Base-by-base conservation (phyloP, 2,797 vertebrate genomes). In the Microcaecilia unicolor region DNA sequence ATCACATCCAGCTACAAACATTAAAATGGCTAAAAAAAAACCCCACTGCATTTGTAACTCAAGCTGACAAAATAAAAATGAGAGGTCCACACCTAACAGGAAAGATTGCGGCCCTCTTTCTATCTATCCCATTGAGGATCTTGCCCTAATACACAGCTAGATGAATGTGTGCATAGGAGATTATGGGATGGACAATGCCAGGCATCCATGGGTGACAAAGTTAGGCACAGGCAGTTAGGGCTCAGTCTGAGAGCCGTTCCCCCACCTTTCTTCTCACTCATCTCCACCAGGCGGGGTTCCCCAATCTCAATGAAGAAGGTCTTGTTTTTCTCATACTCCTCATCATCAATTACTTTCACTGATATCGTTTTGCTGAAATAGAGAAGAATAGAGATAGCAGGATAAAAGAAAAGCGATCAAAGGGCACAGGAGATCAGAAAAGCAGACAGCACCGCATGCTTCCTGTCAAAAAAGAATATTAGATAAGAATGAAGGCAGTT, bases 261-360 rank as follows among this genome's bases (percentile, higher is more conserved):
- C 88, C 85, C 92, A 98, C 94, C 95, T 98, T 97, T 97, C 85
- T 88, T 90, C 78, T 88, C 84, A 89, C 90, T 98, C 93, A 96
- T 97, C 81, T 98, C 93, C 88, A 98, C 76, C 82, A 97, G 78
- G 51, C 64, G 84, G 45, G 93, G 95, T 43, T 90, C 89, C 67
- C 89, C 90, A 24, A 98, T 78, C 79, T 94, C 91, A 61, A 98
- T 59, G 87, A 91, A 93, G 86, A 97, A 92, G 81, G 86, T 95
- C 91, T 97, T 97, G 90, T 97, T 97, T 87, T 98, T 98, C 83
- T 97, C 94, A 76, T 98, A 98, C 51, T 97, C 88, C 78, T 98
- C 95, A 63, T 98, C 94, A 76, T 97, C 94, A 69, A 97, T 87
- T 76, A 98, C 81, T 81, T 88, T 92, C 88, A 98, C 88, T 76